Evolutionary conservation across 2,888 invertebrate genomes (phyloP).

Genomic region (Bruchidius siliquastri): DNA sequence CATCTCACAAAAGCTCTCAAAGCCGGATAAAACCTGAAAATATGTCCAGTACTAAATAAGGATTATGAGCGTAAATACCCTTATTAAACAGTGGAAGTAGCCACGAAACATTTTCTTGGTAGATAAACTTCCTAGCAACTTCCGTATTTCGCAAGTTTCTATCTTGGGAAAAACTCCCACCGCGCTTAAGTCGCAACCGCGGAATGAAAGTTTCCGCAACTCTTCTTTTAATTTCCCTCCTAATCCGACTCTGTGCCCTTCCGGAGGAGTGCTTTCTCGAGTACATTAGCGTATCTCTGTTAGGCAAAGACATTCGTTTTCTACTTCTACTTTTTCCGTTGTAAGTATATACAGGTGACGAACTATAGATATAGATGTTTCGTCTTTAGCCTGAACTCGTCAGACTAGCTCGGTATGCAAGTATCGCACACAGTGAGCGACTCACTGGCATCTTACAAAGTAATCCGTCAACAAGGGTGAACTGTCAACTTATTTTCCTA

Average conservation of each 20-base stretch:
- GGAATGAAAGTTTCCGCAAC: not conserved
- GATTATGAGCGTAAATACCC: not conserved
- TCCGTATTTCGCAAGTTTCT: not conserved
- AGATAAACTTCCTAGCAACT: not conserved
- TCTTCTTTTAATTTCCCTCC: not conserved
- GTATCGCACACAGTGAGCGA: no score
- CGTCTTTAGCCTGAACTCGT: no score
- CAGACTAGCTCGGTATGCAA: no score
- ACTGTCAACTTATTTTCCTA: no score
- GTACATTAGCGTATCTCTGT: not conserved
- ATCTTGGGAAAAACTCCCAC: not conserved
- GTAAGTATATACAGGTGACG: no score
- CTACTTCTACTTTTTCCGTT: no score
- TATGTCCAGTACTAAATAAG: not conserved
- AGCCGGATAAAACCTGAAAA: not conserved
- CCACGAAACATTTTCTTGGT: not conserved
- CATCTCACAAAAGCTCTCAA: not conserved
- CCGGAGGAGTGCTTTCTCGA: not conserved
- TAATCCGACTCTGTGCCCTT: not conserved
- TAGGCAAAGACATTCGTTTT: no score
- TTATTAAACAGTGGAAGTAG: not conserved
- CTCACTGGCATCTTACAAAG: no score
- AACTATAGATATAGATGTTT: no score
- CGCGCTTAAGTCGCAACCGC: not conserved
- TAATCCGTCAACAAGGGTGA: no score